Evolutionary conservation across 2,113 vertebrate species (phyloP).

Genomic region (Daubentonia madagascariensis): DNA sequence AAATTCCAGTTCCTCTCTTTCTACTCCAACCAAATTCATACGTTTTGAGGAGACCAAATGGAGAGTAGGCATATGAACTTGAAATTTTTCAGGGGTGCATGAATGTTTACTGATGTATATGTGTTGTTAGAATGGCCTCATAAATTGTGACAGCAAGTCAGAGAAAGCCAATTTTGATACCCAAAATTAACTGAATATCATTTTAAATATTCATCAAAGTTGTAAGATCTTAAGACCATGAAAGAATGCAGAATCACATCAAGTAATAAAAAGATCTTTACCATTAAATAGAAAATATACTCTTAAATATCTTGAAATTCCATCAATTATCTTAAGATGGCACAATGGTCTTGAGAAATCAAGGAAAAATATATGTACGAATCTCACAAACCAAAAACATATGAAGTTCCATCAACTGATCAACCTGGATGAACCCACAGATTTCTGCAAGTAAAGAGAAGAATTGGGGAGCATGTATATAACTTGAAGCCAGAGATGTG

Average conservation of each 20-base stretch:
- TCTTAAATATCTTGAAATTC: neutral
- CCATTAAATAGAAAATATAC: neutral
- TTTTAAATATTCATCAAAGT: conserved; percentile 21
- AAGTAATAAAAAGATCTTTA: neutral
- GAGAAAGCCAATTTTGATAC: neutral
- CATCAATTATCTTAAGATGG: neutral
- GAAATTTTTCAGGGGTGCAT: neutral
- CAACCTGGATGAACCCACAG: neutral
- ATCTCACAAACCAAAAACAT: neutral
- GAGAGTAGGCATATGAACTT: neutral
- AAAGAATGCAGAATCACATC: neutral
- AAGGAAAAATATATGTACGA: neutral
- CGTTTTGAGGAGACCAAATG: neutral
- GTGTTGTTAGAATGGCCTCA: neutral
- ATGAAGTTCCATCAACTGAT: neutral
- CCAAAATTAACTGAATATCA: neutral
- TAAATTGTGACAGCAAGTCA: neutral
- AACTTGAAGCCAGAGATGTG: neutral
- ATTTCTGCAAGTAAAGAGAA: neutral
- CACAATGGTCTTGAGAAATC: neutral
- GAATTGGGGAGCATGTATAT: neutral
- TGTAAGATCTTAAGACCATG: neutral
- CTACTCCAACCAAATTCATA: neutral
- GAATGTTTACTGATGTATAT: neutral
- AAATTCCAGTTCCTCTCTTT: neutral